These are phyloP conservation scores for Ginglymostoma cirratum DNA, from an alignment of 2,113 vertebrate species.

Conservation along the genomic window DNA sequence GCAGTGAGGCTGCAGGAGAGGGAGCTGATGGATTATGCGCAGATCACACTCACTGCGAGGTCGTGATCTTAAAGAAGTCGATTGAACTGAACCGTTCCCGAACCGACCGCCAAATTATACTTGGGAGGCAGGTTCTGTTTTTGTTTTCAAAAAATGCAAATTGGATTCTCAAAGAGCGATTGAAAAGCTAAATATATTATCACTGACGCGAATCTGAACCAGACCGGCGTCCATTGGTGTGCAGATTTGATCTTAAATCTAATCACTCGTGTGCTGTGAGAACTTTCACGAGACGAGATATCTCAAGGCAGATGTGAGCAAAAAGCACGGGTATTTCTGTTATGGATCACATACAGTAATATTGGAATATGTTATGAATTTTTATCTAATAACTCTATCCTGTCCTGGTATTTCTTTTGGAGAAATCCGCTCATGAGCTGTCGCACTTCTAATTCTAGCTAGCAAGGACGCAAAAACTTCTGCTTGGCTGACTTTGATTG, in stretches of 20 bases:
- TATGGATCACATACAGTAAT: neutral
- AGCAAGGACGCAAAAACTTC: neutral
- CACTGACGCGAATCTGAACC: neutral
- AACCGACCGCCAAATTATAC: neutral
- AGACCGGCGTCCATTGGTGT: neutral
- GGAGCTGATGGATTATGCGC: constrained; percentile 12
- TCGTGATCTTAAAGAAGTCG: neutral
- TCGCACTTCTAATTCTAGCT: neutral
- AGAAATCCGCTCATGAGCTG: neutral
- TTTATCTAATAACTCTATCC: neutral
- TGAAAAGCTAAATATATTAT: constrained; percentile 1
- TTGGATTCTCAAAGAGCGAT: constrained; percentile 5
- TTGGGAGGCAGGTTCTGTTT: neutral
- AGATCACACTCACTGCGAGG: neutral
- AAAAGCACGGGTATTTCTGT: neutral
- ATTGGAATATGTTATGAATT: neutral
- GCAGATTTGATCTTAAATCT: neutral
- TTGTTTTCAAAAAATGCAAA: neutral
- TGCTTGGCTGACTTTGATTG: neutral
- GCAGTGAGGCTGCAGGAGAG: constrained; percentile 2
- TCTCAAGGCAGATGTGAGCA: neutral
- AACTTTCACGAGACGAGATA: neutral
- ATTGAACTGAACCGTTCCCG: neutral
- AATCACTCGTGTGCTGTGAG: neutral
- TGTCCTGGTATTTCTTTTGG: neutral